Evolutionary conservation across 2,113 vertebrate species (phyloP).

Genomic region (Macrotus californicus): DNA sequence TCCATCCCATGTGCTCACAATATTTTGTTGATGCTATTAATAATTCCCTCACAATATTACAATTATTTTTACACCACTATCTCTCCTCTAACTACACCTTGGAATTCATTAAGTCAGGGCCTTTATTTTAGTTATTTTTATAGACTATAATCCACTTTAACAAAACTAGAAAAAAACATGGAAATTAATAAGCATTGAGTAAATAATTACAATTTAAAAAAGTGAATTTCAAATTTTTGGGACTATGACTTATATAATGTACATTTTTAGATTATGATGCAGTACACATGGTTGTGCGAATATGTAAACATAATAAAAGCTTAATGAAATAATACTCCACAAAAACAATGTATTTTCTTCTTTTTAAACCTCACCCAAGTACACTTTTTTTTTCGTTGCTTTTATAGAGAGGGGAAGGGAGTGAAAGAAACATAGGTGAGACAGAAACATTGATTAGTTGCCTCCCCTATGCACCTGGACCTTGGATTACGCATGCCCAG

Average conservation of each 20-base stretch:
- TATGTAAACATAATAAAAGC: not conserved
- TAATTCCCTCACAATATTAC: not conserved
- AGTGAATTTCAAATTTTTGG: not conserved
- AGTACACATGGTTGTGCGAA: not conserved
- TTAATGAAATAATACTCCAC: not conserved
- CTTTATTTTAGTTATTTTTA: slow-evolving; percentile 9
- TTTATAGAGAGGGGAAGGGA: no score
- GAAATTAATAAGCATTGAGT: not conserved
- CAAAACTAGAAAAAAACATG: not conserved
- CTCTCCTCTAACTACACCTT: not conserved
- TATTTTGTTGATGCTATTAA: not conserved
- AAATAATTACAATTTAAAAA: not conserved
- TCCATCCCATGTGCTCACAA: not conserved
- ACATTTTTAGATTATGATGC: not conserved
- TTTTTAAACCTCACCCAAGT: no score
- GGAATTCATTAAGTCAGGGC: not conserved
- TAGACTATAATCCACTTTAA: not conserved
- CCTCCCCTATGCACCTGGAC: no score
- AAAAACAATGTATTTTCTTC: not conserved
- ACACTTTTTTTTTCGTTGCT: no score
- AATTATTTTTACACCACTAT: not conserved
- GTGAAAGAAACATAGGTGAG: no score
- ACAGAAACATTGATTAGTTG: no score
- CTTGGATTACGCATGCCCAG: no score
- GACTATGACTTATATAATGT: not conserved